phyloP scores from a whole-genome alignment of 2,113 vertebrate genomes.

The Anseranas semipalmata region DNA sequence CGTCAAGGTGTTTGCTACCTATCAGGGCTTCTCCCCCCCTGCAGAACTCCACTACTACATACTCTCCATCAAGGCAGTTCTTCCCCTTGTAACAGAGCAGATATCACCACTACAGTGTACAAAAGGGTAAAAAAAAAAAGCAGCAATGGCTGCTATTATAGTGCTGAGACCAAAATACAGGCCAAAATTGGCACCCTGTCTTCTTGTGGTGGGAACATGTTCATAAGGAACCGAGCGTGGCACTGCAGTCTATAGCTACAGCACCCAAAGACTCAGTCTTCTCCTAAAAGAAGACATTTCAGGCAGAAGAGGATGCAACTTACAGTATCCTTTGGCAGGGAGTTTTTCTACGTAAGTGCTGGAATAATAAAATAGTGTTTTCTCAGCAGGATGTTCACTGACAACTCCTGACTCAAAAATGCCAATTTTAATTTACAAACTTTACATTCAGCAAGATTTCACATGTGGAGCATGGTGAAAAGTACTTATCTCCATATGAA shows the following conservation, averaged over 20 bases:
- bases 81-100: not conserved
- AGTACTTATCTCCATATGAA: constrained; percentile 4
- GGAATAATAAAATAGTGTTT: not conserved
- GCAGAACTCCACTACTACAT: not conserved
- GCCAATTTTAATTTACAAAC: constrained; percentile 24
- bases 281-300: not conserved
- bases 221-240: not conserved
- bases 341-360: not conserved
- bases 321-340: not conserved
- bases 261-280: not conserved
- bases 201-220: not conserved
- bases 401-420: constrained; percentile 1
- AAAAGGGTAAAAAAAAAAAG: not conserved
- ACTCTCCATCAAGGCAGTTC: not conserved
- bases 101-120: not conserved
- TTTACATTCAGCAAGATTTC: constrained; percentile 26
- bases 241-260: not conserved
- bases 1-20: not conserved
- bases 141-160: not conserved
- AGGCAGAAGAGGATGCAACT: not conserved
- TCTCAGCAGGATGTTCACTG: not conserved
- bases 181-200: not conserved
- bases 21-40: not conserved
- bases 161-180: not conserved
- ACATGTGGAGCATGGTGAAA: constrained; percentile 13